phyloP scores from a whole-genome alignment of 2,888 invertebrate species.

The Caenorhabditis afra region DNA sequence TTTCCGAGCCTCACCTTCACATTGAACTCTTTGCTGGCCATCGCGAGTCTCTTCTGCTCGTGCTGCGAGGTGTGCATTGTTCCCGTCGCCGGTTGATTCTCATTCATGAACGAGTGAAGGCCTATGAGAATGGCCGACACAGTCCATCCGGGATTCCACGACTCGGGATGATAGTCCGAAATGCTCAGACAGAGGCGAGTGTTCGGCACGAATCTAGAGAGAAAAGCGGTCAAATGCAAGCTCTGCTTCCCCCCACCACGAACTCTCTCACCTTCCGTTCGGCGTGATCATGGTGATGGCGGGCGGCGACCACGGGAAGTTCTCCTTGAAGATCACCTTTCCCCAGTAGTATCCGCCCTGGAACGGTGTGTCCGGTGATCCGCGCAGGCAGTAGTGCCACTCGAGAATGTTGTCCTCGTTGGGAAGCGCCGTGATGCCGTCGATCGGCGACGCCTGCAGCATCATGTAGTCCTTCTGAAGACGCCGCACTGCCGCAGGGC shows the following conservation, averaged over 20 bases:
- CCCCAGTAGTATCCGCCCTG: conserved; percentile 92
- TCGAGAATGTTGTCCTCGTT: conserved; percentile 95
- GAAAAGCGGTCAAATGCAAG: too few relatives aligned
- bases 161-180: conserved; percentile 95
- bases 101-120: conserved; percentile 85
- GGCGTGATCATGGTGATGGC: conserved; percentile 87
- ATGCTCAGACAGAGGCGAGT: conserved; percentile 91
- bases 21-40: conserved; percentile 88
- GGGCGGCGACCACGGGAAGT: conserved; percentile 80
- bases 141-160: conserved; percentile 99
- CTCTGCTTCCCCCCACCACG: too few relatives aligned
- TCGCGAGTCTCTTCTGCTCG: conserved; percentile 82
- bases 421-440: conserved; percentile 85
- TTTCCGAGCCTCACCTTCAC: conserved; percentile 85
- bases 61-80: conserved; percentile 83
- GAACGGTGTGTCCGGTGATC: conserved; percentile 95
- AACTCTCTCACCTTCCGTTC: conserved; percentile 85
- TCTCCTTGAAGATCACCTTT: conserved; percentile 91
- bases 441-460: conserved; percentile 85
- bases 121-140: conserved; percentile 91
- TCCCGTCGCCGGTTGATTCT: conserved; percentile 94
- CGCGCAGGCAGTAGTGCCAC: conserved; percentile 97
- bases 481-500: conserved; percentile 86
- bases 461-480: conserved; percentile 96
- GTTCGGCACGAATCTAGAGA: conserved; percentile 70